A percentile compares a stretch with the other conserved stretches of the same genome.
Conservation (phyloP, 2,113 vertebrate genomes). For the Blennius ocellaris region DNA sequence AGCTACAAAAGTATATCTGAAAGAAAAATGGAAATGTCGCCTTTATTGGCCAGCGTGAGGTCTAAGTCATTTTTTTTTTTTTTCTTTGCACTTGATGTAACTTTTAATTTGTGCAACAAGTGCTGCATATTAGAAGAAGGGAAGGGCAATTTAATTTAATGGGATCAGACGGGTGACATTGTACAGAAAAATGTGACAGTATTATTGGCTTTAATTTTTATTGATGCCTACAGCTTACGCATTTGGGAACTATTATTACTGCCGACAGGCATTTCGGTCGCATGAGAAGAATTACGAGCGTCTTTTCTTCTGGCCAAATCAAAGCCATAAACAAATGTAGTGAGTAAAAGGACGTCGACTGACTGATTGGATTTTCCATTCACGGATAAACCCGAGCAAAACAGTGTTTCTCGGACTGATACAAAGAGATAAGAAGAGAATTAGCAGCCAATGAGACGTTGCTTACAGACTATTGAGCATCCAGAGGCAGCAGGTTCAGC, state of each 20-base stretch:
- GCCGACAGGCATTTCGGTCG: background rate
- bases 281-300: background rate
- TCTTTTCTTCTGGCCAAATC: background rate
- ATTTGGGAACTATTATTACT: background rate
- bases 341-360: background rate
- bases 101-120: background rate
- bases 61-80: background rate
- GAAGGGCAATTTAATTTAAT: conserved; percentile 1
- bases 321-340: background rate
- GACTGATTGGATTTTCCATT: conserved; percentile 1
- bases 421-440: background rate
- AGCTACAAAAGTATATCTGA: background rate
- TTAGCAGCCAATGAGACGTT: background rate
- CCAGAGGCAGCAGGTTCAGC: background rate
- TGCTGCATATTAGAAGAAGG: conserved; percentile 7
- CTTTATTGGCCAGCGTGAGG: conserved; percentile 8
- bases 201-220: background rate
- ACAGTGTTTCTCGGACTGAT: conserved; percentile 2
- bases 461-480: background rate
- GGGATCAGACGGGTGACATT: conserved; percentile 6
- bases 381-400: background rate
- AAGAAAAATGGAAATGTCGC: background rate
- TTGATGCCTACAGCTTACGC: background rate
- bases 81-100: conserved; percentile 1
- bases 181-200: conserved; percentile 10